phyloP scores from a whole-genome alignment of 2,113 vertebrate genomes.

The Oreochromis spilurus region DNA sequence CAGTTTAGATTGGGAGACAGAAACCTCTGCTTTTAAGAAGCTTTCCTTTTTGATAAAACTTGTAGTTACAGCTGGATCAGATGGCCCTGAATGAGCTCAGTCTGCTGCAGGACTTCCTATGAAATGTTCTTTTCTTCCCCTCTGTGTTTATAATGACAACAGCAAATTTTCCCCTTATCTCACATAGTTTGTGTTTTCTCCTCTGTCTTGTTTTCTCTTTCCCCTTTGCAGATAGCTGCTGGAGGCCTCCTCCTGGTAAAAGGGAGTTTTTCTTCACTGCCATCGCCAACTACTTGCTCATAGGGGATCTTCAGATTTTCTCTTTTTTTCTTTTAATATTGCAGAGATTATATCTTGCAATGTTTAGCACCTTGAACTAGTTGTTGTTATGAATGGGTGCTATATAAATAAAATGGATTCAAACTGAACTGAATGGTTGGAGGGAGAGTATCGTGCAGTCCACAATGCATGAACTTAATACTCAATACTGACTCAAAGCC shows the following conservation, averaged over 20 bases:
- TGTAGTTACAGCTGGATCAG: not conserved
- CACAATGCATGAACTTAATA: not conserved
- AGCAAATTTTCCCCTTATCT: not conserved
- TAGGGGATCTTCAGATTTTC: not conserved
- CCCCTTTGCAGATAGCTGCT: not conserved
- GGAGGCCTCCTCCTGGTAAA: not conserved
- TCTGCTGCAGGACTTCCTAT: not conserved
- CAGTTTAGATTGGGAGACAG: not conserved
- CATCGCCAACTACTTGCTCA: not conserved
- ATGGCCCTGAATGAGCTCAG: not conserved
- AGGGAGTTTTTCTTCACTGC: not conserved
- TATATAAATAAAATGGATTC: not conserved
- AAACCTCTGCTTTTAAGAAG: not conserved
- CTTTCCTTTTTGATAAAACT: not conserved
- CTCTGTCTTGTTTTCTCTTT: not conserved
- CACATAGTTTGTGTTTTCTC: not conserved
- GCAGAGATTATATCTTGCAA: not conserved
- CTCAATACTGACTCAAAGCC: not conserved
- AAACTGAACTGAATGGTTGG: not conserved
- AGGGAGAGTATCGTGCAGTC: not conserved
- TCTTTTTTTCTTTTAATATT: not conserved
- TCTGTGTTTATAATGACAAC: not conserved
- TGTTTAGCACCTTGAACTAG: not conserved
- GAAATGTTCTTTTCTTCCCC: not conserved
- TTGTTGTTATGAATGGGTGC: not conserved